These are phyloP conservation scores for Flexamia atlantica DNA, from an alignment of 2,888 invertebrate genomes.

Conservation along the genomic window DNA sequence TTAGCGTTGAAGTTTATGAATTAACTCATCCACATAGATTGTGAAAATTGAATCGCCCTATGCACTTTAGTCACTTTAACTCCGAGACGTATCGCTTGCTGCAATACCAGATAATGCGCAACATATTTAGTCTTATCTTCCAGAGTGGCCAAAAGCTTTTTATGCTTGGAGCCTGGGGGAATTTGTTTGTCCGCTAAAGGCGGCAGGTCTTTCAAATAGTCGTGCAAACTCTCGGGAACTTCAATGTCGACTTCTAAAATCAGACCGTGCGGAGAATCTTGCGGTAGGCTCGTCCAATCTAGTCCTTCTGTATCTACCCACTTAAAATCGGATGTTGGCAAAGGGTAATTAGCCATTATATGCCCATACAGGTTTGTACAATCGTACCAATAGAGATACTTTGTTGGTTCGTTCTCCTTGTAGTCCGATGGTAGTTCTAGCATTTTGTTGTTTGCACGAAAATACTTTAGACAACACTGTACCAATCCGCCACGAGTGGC, in stretches of 20 bases:
- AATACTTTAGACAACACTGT: constrained; percentile 38
- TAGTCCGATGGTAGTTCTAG: neutral
- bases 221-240: neutral
- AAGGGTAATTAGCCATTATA: neutral
- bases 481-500: constrained; percentile 62
- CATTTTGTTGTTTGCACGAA: constrained; percentile 31
- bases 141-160: too few relatives aligned
- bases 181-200: too few relatives aligned
- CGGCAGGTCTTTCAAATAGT: neutral
- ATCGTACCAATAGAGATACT: neutral
- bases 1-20: too few relatives aligned
- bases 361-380: neutral
- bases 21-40: too few relatives aligned
- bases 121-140: too few relatives aligned
- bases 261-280: neutral
- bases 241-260: neutral
- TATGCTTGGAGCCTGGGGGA: too few relatives aligned
- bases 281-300: neutral
- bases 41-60: too few relatives aligned
- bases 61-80: too few relatives aligned
- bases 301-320: neutral
- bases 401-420: neutral
- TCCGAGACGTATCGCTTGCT: too few relatives aligned
- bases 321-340: neutral
- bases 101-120: too few relatives aligned